phyloP scores from a whole-genome alignment of 2,113 vertebrate species.

The Oncorhynchus gorbuscha region DNA sequence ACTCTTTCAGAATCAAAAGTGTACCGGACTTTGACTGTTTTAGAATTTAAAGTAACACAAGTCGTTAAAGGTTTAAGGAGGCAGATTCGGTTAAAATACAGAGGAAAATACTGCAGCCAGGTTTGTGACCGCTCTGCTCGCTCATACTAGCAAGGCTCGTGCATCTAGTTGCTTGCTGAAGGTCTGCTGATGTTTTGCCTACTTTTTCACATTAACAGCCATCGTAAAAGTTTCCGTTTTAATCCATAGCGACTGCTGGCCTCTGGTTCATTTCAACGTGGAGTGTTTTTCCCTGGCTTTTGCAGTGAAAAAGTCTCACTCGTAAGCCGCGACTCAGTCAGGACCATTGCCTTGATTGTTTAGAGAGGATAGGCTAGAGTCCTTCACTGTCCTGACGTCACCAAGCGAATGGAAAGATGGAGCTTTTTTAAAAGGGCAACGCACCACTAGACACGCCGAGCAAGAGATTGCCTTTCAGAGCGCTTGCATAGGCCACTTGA shows the following conservation, averaged over 20 bases:
- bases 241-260: constrained; percentile 63
- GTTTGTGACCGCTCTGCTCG: constrained; percentile 64
- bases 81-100: constrained; percentile 45
- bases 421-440: constrained; percentile 81
- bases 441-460: constrained; percentile 18
- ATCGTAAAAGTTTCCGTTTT: constrained; percentile 69
- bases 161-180: constrained; percentile 37
- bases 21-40: constrained; percentile 38
- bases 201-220: constrained; percentile 64
- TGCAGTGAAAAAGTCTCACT: constrained; percentile 62
- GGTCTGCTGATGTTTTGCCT: constrained; percentile 21
- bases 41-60: constrained; percentile 18
- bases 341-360: constrained; percentile 67
- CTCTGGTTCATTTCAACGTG: constrained; percentile 57
- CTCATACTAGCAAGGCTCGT: constrained; percentile 70
- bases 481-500: background rate
- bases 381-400: constrained; percentile 74
- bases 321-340: constrained; percentile 55
- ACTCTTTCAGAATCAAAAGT: constrained; percentile 35
- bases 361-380: constrained; percentile 64
- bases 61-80: constrained; percentile 35
- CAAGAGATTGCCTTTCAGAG: background rate
- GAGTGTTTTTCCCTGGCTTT: constrained; percentile 47
- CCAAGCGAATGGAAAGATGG: constrained; percentile 57
- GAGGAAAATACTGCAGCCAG: constrained; percentile 53